Evolutionary conservation across 2,888 invertebrate species (phyloP), one percentile per base, ranked within the genome.

Genomic region (Mimas tiliae): DNA sequence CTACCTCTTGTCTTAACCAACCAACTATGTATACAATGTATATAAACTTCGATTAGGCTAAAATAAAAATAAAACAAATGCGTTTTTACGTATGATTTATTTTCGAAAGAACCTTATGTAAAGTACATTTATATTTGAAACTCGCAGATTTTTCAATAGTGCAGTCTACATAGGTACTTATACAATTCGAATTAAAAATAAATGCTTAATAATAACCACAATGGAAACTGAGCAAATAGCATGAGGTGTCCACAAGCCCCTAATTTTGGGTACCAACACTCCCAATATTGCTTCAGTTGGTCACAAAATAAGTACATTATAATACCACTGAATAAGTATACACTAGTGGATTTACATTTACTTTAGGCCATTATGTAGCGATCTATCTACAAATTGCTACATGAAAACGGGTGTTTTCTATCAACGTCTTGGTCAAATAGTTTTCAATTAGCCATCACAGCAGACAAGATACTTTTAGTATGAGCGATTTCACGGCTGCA

Each of bases 91-190:
- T 50, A 66, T 48, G 63, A 66, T 66, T 66, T 65, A 63, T 55
- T 65, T 65, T 65, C 14, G 16, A 65, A 47, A 65, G 53, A 33
- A 65, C 48, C 45, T 33, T 58, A 65, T 53, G 45, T 47, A 65
- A 65, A 58, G 47, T 65, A 65, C 55, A 65, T 55, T 65, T 64
- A 55, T 38, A 55, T 55, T 52, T 53, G 64, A 64, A 64, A 64
- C 53, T 53, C 58, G 21, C 58, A 58, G 58, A 58, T 58, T 58
- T 58, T 12, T 58, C 55, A 58, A 42, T 58, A 58, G 58, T 58
- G 58, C 58, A 38, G 11, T 58, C 58, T 58, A 58, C 58, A 58
- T 11, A 58, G 38, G 58, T 58, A 58, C 58, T 58, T 58, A 42
- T 34, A 58, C 19, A 58, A 58, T 58, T 19, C 38, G 38, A 42